Conservation (phyloP, 2,113 vertebrate genomes). For the Oxyura jamaicensis region DNA sequence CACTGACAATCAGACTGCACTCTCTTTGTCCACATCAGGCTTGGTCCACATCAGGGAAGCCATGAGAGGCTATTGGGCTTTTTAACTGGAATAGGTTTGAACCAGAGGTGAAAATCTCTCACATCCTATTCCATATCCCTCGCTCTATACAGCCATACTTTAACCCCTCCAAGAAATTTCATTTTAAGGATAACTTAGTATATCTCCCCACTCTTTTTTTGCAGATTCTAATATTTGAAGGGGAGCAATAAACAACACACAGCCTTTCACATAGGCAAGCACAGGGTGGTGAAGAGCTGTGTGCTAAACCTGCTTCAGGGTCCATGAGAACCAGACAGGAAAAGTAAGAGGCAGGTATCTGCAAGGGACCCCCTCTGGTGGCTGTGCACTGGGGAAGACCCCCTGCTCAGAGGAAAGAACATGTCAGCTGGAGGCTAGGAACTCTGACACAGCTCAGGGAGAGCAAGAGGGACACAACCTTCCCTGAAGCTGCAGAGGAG, state of each 20-base stretch:
- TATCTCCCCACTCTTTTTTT: accelerated
- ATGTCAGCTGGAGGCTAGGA: accelerated
- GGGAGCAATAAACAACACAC: neutral
- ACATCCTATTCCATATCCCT: neutral
- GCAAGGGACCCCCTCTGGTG: neutral
- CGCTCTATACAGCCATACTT: neutral
- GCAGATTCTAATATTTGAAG: neutral
- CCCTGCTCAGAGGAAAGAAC: neutral
- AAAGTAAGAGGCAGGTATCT: neutral
- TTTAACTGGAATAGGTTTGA: neutral
- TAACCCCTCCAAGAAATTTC: neutral
- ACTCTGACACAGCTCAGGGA: neutral
- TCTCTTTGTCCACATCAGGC: neutral
- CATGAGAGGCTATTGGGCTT: neutral
- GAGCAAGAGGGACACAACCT: neutral
- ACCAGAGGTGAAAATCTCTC: constrained; percentile 18
- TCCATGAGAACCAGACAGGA: neutral
- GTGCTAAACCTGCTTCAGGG: neutral
- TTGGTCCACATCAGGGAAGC: neutral
- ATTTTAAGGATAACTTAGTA: neutral
- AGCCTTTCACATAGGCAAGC: neutral
- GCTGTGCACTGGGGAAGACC: neutral
- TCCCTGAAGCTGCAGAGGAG: neutral
- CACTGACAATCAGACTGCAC: neutral
- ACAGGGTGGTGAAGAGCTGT: neutral